A percentile compares a stretch with the other conserved stretches of the same genome.
These are phyloP conservation scores for Leptoteleia sp. DNA, from an alignment of 1,140 invertebrate species.

Conservation along the genomic window DNA sequence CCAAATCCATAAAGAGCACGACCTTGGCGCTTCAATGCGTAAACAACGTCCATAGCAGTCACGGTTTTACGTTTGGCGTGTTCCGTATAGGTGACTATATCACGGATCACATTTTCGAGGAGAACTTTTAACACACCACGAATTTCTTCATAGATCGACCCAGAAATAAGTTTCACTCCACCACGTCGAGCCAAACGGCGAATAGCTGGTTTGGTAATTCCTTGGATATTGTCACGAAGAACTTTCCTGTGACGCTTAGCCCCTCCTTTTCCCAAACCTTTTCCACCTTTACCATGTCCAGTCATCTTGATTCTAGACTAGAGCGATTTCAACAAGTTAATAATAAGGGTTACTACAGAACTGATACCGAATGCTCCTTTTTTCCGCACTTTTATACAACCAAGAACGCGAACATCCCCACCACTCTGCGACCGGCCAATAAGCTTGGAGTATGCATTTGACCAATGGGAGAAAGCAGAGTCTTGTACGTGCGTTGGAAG, in stretches of 20 bases:
- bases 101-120: constrained; percentile 21
- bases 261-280: constrained; percentile 86
- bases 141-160: constrained; percentile 36
- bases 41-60: constrained; percentile 22
- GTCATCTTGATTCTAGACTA: too few species aligned
- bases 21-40: constrained; percentile 11
- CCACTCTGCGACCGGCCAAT: too few species aligned
- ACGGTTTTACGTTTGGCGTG: constrained; percentile 18
- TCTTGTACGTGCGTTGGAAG: too few species aligned
- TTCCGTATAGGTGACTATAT: constrained; percentile 13
- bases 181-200: constrained; percentile 83
- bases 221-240: constrained; percentile 73
- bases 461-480: too few species aligned
- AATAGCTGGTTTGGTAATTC: constrained; percentile 55
- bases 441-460: too few species aligned
- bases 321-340: too few species aligned
- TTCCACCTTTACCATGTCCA: constrained; percentile 85
- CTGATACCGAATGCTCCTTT: too few species aligned
- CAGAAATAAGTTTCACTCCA: constrained; percentile 87
- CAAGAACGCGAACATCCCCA: too few species aligned
- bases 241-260: constrained; percentile 87
- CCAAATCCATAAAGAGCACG: constrained; percentile 18
- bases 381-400: too few species aligned
- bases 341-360: too few species aligned
- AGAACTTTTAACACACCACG: constrained; percentile 23